phyloP scores from a whole-genome alignment of 1,140 invertebrate genomes.

The Mya arenaria region DNA sequence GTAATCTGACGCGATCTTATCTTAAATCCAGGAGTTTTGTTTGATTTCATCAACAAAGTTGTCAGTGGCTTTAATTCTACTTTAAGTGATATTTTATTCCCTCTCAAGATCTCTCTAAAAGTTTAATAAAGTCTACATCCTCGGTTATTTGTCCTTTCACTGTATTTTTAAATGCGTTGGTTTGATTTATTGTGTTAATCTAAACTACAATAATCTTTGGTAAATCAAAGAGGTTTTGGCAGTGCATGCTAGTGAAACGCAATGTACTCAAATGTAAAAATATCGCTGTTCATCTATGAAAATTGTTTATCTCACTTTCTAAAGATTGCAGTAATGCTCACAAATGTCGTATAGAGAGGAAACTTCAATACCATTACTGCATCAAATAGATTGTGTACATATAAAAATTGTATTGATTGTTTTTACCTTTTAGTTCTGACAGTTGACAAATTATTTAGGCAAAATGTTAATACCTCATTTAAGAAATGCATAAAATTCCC shows the following conservation, averaged over 20 bases:
- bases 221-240: not conserved
- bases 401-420: not conserved
- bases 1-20: not conserved
- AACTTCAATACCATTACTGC: not conserved
- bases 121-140: not conserved
- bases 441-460: not conserved
- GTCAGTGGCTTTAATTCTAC: not conserved
- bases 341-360: not conserved
- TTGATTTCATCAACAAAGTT: not conserved
- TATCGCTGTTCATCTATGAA: not conserved
- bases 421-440: not conserved
- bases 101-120: not conserved
- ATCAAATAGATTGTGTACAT: not conserved
- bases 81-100: not conserved
- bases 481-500: no score
- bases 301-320: not conserved
- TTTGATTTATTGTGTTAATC: slow-evolving; percentile 1
- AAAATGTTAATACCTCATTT: no score
- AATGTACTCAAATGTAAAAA: not conserved
- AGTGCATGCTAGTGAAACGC: not conserved
- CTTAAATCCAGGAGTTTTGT: not conserved
- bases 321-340: not conserved
- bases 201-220: not conserved
- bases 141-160: not conserved
- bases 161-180: not conserved